phyloP scores from a whole-genome alignment of 2,113 vertebrate species.

The Gasterosteus nipponicus region DNA sequence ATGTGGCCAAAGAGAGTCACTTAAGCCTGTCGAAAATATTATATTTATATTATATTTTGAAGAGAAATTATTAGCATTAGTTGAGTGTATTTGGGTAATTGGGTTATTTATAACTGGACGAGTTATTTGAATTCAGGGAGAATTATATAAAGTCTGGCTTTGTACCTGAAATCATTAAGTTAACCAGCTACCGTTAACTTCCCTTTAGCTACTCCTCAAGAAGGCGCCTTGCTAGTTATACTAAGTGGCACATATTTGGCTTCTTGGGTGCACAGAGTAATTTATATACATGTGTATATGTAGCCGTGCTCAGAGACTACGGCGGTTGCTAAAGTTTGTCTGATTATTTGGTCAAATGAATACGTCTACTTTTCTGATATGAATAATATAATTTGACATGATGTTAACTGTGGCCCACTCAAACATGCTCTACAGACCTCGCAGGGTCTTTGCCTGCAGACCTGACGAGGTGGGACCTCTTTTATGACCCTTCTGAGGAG shows the following conservation, averaged over 20 bases:
- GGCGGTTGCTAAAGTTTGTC: not conserved
- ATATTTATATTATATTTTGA: not conserved
- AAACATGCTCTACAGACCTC: not conserved
- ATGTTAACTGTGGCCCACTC: not conserved
- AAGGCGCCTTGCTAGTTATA: too few relatives aligned
- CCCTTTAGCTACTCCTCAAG: too few relatives aligned
- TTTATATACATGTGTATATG: not conserved
- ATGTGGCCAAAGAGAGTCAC: not conserved
- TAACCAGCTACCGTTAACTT: not conserved
- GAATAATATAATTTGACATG: not conserved
- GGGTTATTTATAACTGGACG: not conserved
- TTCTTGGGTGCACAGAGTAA: not conserved
- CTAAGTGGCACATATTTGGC: too few relatives aligned
- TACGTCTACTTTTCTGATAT: not conserved
- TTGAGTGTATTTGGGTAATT: not conserved
- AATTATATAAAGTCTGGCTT: not conserved
- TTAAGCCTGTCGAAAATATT: not conserved
- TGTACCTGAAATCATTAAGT: not conserved
- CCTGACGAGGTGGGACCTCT: slow-evolving; percentile 43
- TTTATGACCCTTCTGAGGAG: slow-evolving; percentile 60
- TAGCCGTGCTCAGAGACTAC: not conserved
- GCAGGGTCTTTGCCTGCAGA: not conserved
- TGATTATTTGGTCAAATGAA: not conserved
- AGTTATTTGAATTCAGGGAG: not conserved
- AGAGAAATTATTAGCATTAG: not conserved